Conservation (phyloP, 2,888 invertebrate species). For the Harpalus rubripes region DNA sequence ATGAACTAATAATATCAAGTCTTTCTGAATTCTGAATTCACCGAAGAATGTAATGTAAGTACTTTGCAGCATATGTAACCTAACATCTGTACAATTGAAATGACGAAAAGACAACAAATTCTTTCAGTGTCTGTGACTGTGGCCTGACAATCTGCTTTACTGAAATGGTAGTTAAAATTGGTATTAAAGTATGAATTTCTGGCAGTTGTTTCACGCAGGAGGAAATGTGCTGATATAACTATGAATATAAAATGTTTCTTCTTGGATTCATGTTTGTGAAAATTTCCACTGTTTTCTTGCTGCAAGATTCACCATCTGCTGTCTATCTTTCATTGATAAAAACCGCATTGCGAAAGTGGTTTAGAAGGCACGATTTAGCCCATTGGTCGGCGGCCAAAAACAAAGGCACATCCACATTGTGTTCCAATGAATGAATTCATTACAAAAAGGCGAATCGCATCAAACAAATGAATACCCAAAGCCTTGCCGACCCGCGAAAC, state of each 20-base stretch:
- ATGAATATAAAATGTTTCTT: neutral
- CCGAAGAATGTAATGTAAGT: too few species aligned
- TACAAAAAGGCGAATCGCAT: slow-evolving; percentile 55
- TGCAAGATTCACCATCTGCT: neutral
- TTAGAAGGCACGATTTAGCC: slow-evolving; percentile 18
- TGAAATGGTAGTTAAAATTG: too few species aligned
- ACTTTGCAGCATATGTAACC: too few species aligned
- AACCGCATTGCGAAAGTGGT: slow-evolving; percentile 44
- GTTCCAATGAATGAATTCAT: slow-evolving; percentile 65
- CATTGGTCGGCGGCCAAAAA: slow-evolving; percentile 45
- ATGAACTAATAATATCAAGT: too few species aligned
- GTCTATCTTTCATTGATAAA: slow-evolving; percentile 41
- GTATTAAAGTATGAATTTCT: too few species aligned
- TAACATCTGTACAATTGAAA: too few species aligned
- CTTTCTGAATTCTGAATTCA: too few species aligned
- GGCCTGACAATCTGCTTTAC: too few species aligned
- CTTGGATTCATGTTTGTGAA: neutral
- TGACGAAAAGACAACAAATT: too few species aligned
- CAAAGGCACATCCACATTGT: slow-evolving; percentile 58
- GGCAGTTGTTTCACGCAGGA: neutral
- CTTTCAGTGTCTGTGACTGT: too few species aligned
- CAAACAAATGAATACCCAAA: slow-evolving; percentile 62
- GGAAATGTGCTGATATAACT: neutral
- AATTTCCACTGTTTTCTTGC: neutral
- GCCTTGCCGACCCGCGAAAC: slow-evolving; percentile 55